phyloP scores from a whole-genome alignment of 2,888 invertebrate genomes.

The Torymus aiolomorphi region DNA sequence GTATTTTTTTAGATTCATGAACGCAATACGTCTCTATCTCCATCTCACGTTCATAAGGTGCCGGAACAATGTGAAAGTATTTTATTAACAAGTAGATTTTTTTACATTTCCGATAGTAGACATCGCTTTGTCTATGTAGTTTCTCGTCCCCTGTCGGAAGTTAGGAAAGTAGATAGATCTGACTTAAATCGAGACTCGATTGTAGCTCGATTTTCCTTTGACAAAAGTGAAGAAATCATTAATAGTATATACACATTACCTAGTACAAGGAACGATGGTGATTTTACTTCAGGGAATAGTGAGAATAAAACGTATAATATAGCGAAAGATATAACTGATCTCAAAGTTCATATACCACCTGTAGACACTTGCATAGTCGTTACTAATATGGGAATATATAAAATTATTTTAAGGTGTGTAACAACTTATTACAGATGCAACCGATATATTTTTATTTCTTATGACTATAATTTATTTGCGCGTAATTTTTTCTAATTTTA shows the following conservation, averaged over 20 bases:
- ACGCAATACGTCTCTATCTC: constrained; percentile 81
- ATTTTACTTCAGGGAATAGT: constrained; percentile 29
- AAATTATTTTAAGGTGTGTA: constrained; percentile 78
- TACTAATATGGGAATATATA: constrained; percentile 80
- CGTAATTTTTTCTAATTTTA: no score
- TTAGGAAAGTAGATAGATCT: constrained; percentile 76
- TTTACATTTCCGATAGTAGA: constrained; percentile 79
- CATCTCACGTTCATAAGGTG: constrained; percentile 83
- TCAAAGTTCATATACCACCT: constrained; percentile 75
- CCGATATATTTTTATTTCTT: no score
- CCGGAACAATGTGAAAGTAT: constrained; percentile 80
- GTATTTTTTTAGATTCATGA: constrained; percentile 79
- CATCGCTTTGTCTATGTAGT: constrained; percentile 77
- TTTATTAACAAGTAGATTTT: constrained; percentile 82
- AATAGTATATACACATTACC: constrained; percentile 77
- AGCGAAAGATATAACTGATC: constrained; percentile 72
- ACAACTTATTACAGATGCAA: not conserved
- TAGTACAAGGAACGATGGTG: constrained; percentile 66
- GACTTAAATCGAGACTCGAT: constrained; percentile 79
- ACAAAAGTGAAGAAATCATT: constrained; percentile 77
- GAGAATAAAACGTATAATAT: constrained; percentile 47
- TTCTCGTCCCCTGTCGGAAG: constrained; percentile 79
- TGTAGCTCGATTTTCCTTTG: constrained; percentile 78
- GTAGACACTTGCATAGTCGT: constrained; percentile 80
- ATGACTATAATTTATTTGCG: no score